Percentiles rank a stretch among this genome's conserved stretches.
Conservation (phyloP, 2,113 vertebrate genomes). For the Notechis scutatus region DNA sequence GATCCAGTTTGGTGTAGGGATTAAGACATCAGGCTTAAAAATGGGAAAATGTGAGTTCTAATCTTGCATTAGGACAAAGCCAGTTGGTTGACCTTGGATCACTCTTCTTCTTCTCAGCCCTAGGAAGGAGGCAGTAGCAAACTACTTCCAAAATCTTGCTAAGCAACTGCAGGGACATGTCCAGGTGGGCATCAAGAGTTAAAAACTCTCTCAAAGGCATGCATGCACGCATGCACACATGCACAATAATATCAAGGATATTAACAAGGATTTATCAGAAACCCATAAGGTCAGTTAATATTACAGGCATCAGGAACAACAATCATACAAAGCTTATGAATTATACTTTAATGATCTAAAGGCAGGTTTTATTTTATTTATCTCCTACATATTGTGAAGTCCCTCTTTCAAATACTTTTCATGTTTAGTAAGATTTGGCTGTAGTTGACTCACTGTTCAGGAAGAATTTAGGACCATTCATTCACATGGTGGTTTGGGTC, state of each 20-base stretch:
- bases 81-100: background rate
- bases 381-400: background rate
- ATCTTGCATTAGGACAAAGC: background rate
- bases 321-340: background rate
- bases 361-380: background rate
- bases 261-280: background rate
- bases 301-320: background rate
- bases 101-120: background rate
- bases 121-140: background rate
- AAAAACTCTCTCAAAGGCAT: background rate
- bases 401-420: background rate
- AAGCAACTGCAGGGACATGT: background rate
- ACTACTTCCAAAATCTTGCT: background rate
- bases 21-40: background rate
- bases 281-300: background rate
- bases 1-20: background rate
- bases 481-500: background rate
- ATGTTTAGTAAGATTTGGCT: background rate
- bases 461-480: background rate
- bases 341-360: background rate
- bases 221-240: background rate
- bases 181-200: background rate
- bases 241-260: background rate
- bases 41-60: background rate
- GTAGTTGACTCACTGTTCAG: background rate